Conservation (phyloP, 2,113 vertebrate genomes). For the Lota lota region DNA sequence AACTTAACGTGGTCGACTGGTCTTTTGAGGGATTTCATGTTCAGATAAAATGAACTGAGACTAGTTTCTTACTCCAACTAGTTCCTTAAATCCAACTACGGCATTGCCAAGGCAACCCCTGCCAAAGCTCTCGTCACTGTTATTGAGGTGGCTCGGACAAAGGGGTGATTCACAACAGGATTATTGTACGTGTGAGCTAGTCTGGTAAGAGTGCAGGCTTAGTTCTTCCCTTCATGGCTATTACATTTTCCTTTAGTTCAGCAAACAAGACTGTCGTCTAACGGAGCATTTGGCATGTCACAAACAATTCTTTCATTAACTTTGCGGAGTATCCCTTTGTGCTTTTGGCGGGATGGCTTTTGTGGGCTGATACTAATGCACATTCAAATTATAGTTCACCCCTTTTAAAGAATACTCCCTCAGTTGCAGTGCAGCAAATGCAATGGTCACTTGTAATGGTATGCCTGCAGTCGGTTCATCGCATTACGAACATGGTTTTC, state of each 20-base stretch:
- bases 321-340: neutral
- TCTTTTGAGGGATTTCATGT: neutral
- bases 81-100: slow-evolving; percentile 36
- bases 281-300: slow-evolving; percentile 35
- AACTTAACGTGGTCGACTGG: neutral
- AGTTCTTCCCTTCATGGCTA: slow-evolving; percentile 55
- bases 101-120: slow-evolving; percentile 54
- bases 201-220: slow-evolving; percentile 41
- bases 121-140: slow-evolving; percentile 40
- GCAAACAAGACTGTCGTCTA: slow-evolving; percentile 37
- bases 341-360: neutral
- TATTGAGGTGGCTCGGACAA: slow-evolving; percentile 59
- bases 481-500: neutral
- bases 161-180: slow-evolving; percentile 68
- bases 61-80: neutral
- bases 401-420: neutral
- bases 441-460: neutral
- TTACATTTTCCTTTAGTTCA: slow-evolving; percentile 53
- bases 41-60: slow-evolving; percentile 10
- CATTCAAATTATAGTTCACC: neutral
- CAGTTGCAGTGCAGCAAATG: neutral
- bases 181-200: slow-evolving; percentile 66
- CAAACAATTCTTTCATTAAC: slow-evolving; percentile 28
- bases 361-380: neutral
- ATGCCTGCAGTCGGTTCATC: neutral